Percentiles rank a stretch among this genome's conserved stretches.
phyloP scores from a whole-genome alignment of 2,888 invertebrate genomes.

The Diachrysia chrysitis region DNA sequence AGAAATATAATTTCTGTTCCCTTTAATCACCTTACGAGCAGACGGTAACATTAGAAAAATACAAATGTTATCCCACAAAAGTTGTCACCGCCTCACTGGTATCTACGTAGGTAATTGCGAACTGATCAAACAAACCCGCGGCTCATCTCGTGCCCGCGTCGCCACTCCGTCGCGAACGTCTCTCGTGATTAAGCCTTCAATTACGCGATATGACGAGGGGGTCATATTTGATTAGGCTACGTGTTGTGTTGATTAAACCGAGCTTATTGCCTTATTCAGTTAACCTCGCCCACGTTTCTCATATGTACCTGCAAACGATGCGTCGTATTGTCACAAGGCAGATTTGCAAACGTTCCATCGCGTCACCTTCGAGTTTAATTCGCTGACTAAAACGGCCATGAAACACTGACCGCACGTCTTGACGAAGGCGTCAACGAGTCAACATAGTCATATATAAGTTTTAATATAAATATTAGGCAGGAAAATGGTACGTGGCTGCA shows the following conservation, averaged over 20 bases:
- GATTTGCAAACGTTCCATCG: slow-evolving; percentile 67
- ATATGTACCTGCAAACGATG: slow-evolving; percentile 68
- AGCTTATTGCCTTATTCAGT: slow-evolving; percentile 87
- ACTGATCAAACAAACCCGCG: slow-evolving; percentile 81
- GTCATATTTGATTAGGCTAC: slow-evolving; percentile 88
- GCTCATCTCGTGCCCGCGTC: slow-evolving; percentile 57
- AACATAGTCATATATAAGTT: slow-evolving; percentile 51
- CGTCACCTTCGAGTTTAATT: slow-evolving; percentile 66
- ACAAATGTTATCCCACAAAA: slow-evolving; percentile 62
- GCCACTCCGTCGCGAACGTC: slow-evolving; percentile 75
- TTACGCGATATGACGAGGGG: slow-evolving; percentile 87
- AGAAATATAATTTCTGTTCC: neutral
- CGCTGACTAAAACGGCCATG: slow-evolving; percentile 76
- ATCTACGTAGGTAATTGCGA: slow-evolving; percentile 75
- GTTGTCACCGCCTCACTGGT: slow-evolving; percentile 65
- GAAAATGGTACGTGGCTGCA: slow-evolving; percentile 60
- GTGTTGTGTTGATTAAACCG: slow-evolving; percentile 88
- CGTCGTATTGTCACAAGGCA: slow-evolving; percentile 66
- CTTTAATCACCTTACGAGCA: slow-evolving; percentile 8
- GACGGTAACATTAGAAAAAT: slow-evolving; percentile 46
- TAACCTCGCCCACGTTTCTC: slow-evolving; percentile 73
- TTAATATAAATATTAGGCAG: slow-evolving; percentile 43
- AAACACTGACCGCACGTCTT: slow-evolving; percentile 68
- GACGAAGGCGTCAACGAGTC: slow-evolving; percentile 45
- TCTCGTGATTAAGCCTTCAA: slow-evolving; percentile 87